Base-by-base conservation (phyloP, 2,113 vertebrate species). In the Tachycineta bicolor region DNA sequence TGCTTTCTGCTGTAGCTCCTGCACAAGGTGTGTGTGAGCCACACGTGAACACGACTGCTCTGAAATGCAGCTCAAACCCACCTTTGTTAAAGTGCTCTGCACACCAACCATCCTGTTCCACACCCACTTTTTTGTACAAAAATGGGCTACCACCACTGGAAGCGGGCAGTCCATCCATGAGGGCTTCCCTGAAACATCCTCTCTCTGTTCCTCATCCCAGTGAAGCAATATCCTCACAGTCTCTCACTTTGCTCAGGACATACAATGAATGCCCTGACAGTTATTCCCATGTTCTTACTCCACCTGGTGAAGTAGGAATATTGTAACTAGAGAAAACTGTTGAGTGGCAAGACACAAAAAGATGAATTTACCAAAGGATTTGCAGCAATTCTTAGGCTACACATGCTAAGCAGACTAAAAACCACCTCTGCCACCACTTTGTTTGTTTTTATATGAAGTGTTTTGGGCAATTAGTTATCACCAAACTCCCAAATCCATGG, bases 351-450 rank as follows among this genome's bases (percentile, higher is more conserved):
- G 78, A n/a, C 26, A 55, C 5, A 16, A 58, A 24, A 68, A 93
- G 76, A 88, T 94, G 71, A 94, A 93, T 60, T 87, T 53, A 65
- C 20, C 43, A 95, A 67, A 83, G n/a, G 52, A 87, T 17, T 59
- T 65, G 31, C 78, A 91, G 74, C 26, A 59, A 34, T 84, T 65
- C 75, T 62, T 81, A 70, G 37, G 20, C 24, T 11, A 15, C 12
- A 16, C 58, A 21, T 31, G 12, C 14, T 63, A 71, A 94, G 22
- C 18, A 86, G 82, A 68, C 77, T 62, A 31, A 90, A 77, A 96
- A 56, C 46, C 24, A 74, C 4, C 14, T 65, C 62, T 39, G 56
- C n/a, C 37, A 37, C 47, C 8, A 2, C 80, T 97, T 88, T 78
- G 11, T 70, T 39, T 59, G 22, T 34, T 9, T 64, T 75, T 19